Evolutionary conservation across 2,797 vertebrate genomes (phyloP), one percentile per base, ranked within the genome.

Genomic region (Tiaroga cobitis): DNA sequence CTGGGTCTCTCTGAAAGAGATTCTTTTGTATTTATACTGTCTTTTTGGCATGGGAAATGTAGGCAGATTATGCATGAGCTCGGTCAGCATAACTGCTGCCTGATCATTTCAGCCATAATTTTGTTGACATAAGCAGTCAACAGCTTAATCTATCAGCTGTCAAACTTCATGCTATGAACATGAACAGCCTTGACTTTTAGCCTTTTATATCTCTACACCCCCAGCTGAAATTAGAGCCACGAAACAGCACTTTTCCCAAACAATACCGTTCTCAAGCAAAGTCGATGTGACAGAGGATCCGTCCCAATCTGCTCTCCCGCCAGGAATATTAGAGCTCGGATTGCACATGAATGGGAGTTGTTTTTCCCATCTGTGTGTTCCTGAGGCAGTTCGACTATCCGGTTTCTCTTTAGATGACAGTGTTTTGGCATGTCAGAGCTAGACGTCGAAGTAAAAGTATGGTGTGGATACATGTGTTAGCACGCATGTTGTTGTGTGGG

Each of bases 291-390:
- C 68, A 80, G 46, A 56, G 29, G 75, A 84, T 73, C 51, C 10
- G 11, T 80, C 54, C 24, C 39, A 85, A 39, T 59, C 39, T 37
- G 37, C 41, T 65, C 54, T 39, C 76, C 54, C 41, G 6, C 51
- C 29, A 73, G 54, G 68, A 85, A 63, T 61, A 73, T 65, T n/a
- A 74, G 5, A 3, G 46, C 46, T 85, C n/a, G n/a, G 54, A 65
- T 80, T 74, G 83, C 77, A 85, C 77, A 80, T 85, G 39, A 80
- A 85, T 79, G 26, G 16, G 68, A 80, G 29, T 73, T 59, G 39
- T 34, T 79, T 63, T 80, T 79, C 76, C 5, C 63, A 68, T 77
- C 43, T 24, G 29, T 72, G 56, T 73, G 72, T 72, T 63, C 83
- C 56, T 11, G 68, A 51, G 68, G 83, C 29, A 80, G 68, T 78